Conservation (phyloP, 1,140 invertebrate genomes). For the Reticulitermes speratus region DNA sequence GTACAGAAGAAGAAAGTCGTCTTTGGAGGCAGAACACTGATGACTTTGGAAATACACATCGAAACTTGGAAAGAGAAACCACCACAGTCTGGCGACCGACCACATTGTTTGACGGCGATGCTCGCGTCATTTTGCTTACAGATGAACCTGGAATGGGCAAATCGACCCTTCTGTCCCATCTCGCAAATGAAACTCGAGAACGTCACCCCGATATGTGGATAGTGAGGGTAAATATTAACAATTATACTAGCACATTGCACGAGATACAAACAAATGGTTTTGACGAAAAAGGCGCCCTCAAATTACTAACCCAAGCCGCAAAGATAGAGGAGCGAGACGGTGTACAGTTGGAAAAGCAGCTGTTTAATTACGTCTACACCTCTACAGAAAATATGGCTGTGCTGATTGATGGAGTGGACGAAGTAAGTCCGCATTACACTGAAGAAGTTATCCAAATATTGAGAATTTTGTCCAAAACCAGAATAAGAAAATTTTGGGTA, state of each 20-base stretch:
- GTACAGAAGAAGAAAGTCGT: too few relatives aligned
- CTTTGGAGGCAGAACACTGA: too few relatives aligned
- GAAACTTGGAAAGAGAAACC: background rate
- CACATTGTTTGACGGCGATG: background rate
- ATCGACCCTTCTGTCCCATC: conserved; percentile 9
- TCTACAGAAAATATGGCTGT: conserved; percentile 23
- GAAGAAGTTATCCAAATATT: conserved; percentile 16
- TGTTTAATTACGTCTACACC: background rate
- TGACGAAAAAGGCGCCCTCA: background rate
- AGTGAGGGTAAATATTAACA: conserved; percentile 26
- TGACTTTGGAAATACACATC: too few relatives aligned
- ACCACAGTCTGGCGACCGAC: background rate
- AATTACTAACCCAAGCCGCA: background rate
- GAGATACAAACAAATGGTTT: background rate
- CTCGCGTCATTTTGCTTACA: background rate
- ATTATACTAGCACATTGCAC: conserved; percentile 21
- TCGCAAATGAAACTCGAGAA: conserved; percentile 13
- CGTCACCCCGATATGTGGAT: conserved; percentile 23
- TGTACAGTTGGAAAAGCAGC: background rate
- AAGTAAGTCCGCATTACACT: background rate
- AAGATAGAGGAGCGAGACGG: background rate
- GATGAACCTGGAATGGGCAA: conserved; percentile 32
- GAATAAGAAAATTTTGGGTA: conserved; percentile 29
- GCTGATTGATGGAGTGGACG: conserved; percentile 34
- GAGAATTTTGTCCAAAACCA: background rate